A percentile compares a stretch with the other conserved stretches of the same genome.
Evolutionary conservation across 2,113 vertebrate genomes (phyloP).

Genomic region (Atractosteus spatula): DNA sequence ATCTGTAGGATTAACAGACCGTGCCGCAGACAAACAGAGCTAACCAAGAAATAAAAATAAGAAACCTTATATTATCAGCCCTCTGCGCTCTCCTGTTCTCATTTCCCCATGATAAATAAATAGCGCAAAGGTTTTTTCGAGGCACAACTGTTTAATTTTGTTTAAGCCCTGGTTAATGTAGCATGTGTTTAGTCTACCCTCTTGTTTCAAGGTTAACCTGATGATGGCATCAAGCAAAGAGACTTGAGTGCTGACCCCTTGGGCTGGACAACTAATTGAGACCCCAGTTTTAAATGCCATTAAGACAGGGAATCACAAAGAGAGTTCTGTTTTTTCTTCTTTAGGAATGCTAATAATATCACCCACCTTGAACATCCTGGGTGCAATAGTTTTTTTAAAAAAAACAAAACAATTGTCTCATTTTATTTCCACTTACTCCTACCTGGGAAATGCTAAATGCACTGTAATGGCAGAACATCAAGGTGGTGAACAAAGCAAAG

Average conservation of each 20-base stretch:
- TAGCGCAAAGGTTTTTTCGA: not conserved
- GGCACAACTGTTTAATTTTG: not conserved
- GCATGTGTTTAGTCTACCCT: slow-evolving; percentile 49
- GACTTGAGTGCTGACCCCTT: not conserved
- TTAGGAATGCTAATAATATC: too few species aligned
- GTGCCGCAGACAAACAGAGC: not conserved
- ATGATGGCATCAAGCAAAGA: not conserved
- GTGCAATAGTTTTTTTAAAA: too few species aligned
- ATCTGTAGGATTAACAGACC: not conserved
- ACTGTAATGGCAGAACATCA: too few species aligned
- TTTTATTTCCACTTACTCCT: too few species aligned
- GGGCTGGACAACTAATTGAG: not conserved
- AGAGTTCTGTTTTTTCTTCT: not conserved
- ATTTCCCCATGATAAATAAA: not conserved
- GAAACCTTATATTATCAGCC: slow-evolving; percentile 1
- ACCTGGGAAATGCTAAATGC: too few species aligned
- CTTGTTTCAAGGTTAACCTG: slow-evolving; percentile 18
- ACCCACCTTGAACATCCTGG: too few species aligned
- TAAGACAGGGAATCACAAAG: not conserved
- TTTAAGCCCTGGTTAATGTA: slow-evolving; percentile 1
- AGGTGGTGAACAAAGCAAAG: too few species aligned
- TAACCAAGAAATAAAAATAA: not conserved
- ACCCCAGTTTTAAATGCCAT: not conserved
- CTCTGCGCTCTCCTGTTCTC: not conserved
- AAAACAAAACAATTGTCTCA: too few species aligned